phyloP scores from a whole-genome alignment of 2,113 vertebrate genomes.

The Notiomystis cincta region DNA sequence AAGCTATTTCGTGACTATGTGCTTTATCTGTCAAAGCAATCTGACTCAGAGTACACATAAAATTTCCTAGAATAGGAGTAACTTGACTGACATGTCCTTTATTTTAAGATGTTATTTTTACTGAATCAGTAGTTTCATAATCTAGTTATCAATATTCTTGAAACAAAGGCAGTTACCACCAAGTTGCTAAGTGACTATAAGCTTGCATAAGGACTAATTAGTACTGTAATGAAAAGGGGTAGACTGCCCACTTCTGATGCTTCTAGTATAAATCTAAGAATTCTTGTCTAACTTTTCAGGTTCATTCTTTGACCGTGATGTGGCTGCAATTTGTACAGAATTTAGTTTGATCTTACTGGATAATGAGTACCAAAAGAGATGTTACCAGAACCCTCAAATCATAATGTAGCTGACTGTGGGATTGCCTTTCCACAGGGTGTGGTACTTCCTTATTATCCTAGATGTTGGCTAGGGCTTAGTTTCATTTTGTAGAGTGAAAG shows the following conservation, averaged over 20 bases:
- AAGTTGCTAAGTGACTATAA: not conserved
- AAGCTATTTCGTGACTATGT: not conserved
- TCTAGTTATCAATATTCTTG: not conserved
- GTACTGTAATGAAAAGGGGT: not conserved
- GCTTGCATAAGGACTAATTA: not conserved
- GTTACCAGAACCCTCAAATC: not conserved
- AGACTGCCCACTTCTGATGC: not conserved
- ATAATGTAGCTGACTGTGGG: not conserved
- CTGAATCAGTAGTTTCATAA: not conserved
- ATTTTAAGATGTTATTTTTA: conserved; percentile 38
- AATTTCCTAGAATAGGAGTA: conserved; percentile 33
- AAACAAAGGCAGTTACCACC: not conserved
- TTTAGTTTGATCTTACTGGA: not conserved
- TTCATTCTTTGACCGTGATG: not conserved
- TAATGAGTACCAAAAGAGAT: not conserved
- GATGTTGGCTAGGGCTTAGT: not conserved
- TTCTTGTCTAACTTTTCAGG: not conserved
- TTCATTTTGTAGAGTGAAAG: not conserved
- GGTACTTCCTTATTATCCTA: not conserved
- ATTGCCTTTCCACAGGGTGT: not conserved
- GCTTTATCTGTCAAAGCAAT: conserved; percentile 27
- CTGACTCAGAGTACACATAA: conserved; percentile 11
- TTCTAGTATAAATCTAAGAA: not conserved
- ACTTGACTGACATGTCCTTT: conserved; percentile 29
- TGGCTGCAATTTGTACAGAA: not conserved